Percentiles rank a stretch among this genome's conserved stretches.
These are phyloP conservation scores for Agrotis exclamationis DNA, from an alignment of 2,888 invertebrate genomes.

Conservation along the genomic window DNA sequence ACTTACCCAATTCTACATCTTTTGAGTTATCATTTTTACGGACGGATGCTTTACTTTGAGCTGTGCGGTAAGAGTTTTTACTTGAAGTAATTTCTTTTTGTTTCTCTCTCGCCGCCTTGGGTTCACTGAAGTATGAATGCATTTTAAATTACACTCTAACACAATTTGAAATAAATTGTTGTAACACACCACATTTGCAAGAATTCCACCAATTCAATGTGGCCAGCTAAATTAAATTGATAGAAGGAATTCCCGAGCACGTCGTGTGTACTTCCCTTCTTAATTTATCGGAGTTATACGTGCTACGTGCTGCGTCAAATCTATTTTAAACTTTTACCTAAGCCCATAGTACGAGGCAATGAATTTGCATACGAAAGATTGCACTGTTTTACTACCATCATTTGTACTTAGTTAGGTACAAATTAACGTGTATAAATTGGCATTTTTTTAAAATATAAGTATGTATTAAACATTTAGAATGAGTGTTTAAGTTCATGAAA, in stretches of 20 bases:
- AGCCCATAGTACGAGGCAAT: slow-evolving; percentile 45
- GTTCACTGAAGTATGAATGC: slow-evolving; percentile 77
- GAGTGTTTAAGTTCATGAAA: slow-evolving; percentile 9
- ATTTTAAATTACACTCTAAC: slow-evolving; percentile 62
- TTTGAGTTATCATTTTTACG: slow-evolving; percentile 79
- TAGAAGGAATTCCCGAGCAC: slow-evolving; percentile 50
- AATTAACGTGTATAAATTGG: no score
- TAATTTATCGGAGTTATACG: slow-evolving; percentile 70
- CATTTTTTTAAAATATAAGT: not conserved
- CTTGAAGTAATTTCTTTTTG: slow-evolving; percentile 71
- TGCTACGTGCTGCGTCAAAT: slow-evolving; percentile 72
- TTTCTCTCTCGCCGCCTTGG: slow-evolving; percentile 71
- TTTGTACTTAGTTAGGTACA: not conserved
- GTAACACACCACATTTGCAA: slow-evolving; percentile 63
- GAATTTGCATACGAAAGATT: slow-evolving; percentile 41
- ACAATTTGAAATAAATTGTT: slow-evolving; percentile 39
- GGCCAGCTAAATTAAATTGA: slow-evolving; percentile 65
- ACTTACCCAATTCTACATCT: slow-evolving; percentile 86
- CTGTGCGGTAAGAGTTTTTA: slow-evolving; percentile 72
- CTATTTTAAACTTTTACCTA: slow-evolving; percentile 77
- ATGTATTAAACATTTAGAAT: slow-evolving; percentile 15
- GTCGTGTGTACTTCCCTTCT: slow-evolving; percentile 59
- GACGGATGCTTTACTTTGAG: slow-evolving; percentile 85
- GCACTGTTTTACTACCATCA: slow-evolving; percentile 23
- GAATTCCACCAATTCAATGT: slow-evolving; percentile 58